phyloP scores from a whole-genome alignment of 2,113 vertebrate species.

The Agelaius tricolor region DNA sequence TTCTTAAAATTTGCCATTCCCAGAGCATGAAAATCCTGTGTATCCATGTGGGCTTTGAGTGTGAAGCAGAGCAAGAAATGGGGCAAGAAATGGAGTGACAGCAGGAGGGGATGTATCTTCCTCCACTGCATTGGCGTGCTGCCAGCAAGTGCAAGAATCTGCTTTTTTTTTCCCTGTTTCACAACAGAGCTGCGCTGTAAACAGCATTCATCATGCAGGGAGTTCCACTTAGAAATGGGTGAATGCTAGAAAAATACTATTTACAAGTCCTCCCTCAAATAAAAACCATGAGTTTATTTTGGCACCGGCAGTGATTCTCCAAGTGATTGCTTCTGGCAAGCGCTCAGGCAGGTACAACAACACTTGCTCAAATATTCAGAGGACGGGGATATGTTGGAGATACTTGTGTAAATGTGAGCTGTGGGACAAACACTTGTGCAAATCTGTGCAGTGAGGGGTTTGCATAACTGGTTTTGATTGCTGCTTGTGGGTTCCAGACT shows the following conservation, averaged over 20 bases:
- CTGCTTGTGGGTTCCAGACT: not conserved
- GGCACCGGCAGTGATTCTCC: not conserved
- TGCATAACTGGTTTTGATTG: not conserved
- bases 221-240: slow-evolving; percentile 49
- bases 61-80: not conserved
- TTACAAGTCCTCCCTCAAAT: slow-evolving; percentile 55
- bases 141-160: slow-evolving; percentile 26
- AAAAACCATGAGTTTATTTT: slow-evolving; percentile 51
- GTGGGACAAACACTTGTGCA: not conserved
- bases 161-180: slow-evolving; percentile 2
- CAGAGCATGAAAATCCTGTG: not conserved
- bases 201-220: slow-evolving; percentile 39
- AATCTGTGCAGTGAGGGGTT: not conserved
- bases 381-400: not conserved
- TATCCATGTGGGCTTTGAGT: not conserved
- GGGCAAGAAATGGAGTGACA: slow-evolving; percentile 9
- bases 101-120: slow-evolving; percentile 28
- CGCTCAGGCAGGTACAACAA: not conserved
- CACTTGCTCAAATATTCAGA: not conserved
- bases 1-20: not conserved
- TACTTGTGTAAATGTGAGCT: not conserved
- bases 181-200: slow-evolving; percentile 37
- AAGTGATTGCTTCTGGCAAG: not conserved
- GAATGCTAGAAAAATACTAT: slow-evolving; percentile 38
- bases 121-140: not conserved